A percentile compares a stretch with the other conserved stretches of the same genome.
phyloP scores from a whole-genome alignment of 2,888 invertebrate species.

The Xanthostigma xanthostigma region DNA sequence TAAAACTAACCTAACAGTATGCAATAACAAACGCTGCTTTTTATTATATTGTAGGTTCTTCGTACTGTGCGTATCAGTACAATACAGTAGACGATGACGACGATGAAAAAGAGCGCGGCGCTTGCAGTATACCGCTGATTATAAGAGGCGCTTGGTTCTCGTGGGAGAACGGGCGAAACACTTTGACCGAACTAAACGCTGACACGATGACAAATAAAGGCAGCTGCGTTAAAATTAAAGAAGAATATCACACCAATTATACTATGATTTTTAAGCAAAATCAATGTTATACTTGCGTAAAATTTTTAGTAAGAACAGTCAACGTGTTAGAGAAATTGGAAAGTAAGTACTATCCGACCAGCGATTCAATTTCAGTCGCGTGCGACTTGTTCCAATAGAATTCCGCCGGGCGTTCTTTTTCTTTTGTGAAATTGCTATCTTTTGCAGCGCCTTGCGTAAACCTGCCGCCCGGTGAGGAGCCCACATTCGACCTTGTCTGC shows the following conservation, averaged over 20 bases:
- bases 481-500: slow-evolving; percentile 66
- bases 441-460: slow-evolving; percentile 57
- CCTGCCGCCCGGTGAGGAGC: slow-evolving; percentile 43
- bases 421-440: slow-evolving; percentile 2
- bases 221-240: slow-evolving; percentile 52
- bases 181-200: slow-evolving; percentile 68
- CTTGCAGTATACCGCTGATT: slow-evolving; percentile 62
- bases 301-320: slow-evolving; percentile 68
- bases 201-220: slow-evolving; percentile 63
- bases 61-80: too few relatives aligned
- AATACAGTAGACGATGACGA: too few relatives aligned
- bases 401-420: background rate
- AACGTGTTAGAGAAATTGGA: slow-evolving; percentile 83
- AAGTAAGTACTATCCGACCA: slow-evolving; percentile 38
- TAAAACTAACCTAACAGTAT: too few relatives aligned
- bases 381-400: too few relatives aligned
- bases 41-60: too few relatives aligned
- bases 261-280: slow-evolving; percentile 62
- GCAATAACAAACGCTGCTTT: too few relatives aligned
- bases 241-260: slow-evolving; percentile 66
- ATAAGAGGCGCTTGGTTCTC: slow-evolving; percentile 84
- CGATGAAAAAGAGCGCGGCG: slow-evolving; percentile 11
- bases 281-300: slow-evolving; percentile 72
- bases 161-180: slow-evolving; percentile 73
- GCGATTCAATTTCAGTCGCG: too few relatives aligned